Evolutionary conservation across 2,113 vertebrate species (phyloP).

Genomic region (Solea solea): DNA sequence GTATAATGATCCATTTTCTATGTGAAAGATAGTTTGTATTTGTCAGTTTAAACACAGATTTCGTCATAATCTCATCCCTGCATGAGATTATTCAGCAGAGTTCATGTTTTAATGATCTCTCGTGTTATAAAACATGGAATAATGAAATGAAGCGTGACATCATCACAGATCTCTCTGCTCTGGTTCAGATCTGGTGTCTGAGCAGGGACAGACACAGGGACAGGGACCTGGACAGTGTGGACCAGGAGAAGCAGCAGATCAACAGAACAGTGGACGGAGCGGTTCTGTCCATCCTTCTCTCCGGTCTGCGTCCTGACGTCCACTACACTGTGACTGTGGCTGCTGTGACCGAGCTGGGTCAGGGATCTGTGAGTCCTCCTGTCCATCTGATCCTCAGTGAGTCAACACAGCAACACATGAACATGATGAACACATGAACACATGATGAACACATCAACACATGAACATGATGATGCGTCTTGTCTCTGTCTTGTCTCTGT

Average conservation of each 20-base stretch:
- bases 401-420: slow-evolving; percentile 67
- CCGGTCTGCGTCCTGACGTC: slow-evolving; percentile 85
- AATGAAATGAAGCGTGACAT: too few species aligned
- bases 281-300: slow-evolving; percentile 82
- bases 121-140: too few species aligned
- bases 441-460: too few species aligned
- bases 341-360: slow-evolving; percentile 87
- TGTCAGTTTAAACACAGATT: too few species aligned
- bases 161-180: neutral
- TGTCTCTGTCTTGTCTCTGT: too few species aligned
- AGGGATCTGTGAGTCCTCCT: slow-evolving; percentile 85
- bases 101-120: too few species aligned
- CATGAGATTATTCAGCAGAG: too few species aligned
- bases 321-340: slow-evolving; percentile 87
- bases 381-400: slow-evolving; percentile 88
- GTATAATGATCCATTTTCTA: too few species aligned
- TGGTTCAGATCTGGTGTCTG: slow-evolving; percentile 91
- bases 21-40: too few species aligned
- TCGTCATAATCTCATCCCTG: too few species aligned
- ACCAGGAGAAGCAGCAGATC: slow-evolving; percentile 83
- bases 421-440: too few species aligned
- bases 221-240: slow-evolving; percentile 38
- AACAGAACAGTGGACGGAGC: slow-evolving; percentile 89
- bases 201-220: slow-evolving; percentile 81
- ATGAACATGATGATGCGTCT: neutral